A percentile compares a stretch with the other conserved stretches of the same genome.
Evolutionary conservation across 1,140 invertebrate species (phyloP).

Genomic region (Stegodyphus dumicola): DNA sequence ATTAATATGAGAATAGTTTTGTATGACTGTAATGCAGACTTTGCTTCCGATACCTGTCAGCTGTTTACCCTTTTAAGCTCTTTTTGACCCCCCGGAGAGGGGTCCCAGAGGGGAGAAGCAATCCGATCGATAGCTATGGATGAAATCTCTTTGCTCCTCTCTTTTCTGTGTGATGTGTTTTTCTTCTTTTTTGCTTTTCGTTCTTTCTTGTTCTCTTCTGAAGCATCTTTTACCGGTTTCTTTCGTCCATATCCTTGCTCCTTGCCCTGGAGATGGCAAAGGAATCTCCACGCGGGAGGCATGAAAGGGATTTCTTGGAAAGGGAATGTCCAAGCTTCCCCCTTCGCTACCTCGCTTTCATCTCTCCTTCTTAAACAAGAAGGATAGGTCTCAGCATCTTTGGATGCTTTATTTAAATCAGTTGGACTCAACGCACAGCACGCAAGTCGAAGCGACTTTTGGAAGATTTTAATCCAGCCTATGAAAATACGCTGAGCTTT

Average conservation of each 20-base stretch:
- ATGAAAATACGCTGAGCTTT: no score
- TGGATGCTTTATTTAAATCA: constrained; percentile 40
- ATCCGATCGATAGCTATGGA: constrained; percentile 24
- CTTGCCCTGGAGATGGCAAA: constrained; percentile 8
- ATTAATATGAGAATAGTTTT: constrained; percentile 60
- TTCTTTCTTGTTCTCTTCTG: neutral
- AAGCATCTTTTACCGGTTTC: constrained; percentile 28
- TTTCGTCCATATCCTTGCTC: constrained; percentile 3
- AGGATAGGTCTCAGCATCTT: neutral
- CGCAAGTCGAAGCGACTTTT: no score
- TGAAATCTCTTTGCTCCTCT: constrained; percentile 34
- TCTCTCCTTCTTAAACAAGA: neutral
- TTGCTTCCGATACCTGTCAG: constrained; percentile 30
- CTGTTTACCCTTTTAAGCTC: constrained; percentile 59
- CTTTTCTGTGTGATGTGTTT: neutral
- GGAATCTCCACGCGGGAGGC: neutral
- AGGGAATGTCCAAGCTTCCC: constrained; percentile 29
- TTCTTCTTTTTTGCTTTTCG: neutral
- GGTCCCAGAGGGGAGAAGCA: constrained; percentile 20
- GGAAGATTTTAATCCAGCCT: no score
- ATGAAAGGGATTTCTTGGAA: neutral
- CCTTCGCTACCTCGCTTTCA: neutral
- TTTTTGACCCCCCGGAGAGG: constrained; percentile 34
- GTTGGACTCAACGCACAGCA: neutral
- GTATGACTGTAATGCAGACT: constrained; percentile 33